These are phyloP conservation scores for Leucophenga varia DNA, from an alignment of 1,140 invertebrate species.

Conservation along the genomic window DNA sequence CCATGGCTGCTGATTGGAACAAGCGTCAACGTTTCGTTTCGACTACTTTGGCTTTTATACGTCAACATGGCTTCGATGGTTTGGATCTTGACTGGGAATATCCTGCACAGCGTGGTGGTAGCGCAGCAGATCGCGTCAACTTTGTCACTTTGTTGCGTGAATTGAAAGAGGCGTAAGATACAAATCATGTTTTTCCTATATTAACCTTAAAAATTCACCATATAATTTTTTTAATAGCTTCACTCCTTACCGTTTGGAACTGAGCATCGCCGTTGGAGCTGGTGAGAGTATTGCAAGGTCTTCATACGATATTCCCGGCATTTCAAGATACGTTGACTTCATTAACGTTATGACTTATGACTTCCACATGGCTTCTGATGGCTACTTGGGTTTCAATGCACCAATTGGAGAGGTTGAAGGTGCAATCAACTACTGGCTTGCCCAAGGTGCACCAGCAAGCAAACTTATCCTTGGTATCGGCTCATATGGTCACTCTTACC, in stretches of 20 bases:
- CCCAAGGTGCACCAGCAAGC: constrained; percentile 46
- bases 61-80: constrained; percentile 71
- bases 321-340: constrained; percentile 61
- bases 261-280: constrained; percentile 67
- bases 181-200: no score
- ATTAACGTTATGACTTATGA: constrained; percentile 74
- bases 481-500: constrained; percentile 69
- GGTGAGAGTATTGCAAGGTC: constrained; percentile 57
- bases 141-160: constrained; percentile 62
- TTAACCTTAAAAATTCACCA: no score
- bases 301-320: constrained; percentile 63
- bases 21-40: constrained; percentile 63
- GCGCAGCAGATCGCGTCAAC: constrained; percentile 58
- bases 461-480: constrained; percentile 71
- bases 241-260: constrained; percentile 58
- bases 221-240: no score
- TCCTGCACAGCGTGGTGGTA: constrained; percentile 67
- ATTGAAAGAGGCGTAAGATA: constrained; percentile 59
- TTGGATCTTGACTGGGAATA: constrained; percentile 83
- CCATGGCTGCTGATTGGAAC: constrained; percentile 57
- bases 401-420: constrained; percentile 59
- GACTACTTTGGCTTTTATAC: constrained; percentile 62
- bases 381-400: constrained; percentile 61
- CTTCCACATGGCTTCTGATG: constrained; percentile 60
- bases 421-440: constrained; percentile 46